Percentiles rank a stretch among this genome's conserved stretches.
Conservation (phyloP, 1,140 invertebrate species). For the Mercenaria mercenaria region DNA sequence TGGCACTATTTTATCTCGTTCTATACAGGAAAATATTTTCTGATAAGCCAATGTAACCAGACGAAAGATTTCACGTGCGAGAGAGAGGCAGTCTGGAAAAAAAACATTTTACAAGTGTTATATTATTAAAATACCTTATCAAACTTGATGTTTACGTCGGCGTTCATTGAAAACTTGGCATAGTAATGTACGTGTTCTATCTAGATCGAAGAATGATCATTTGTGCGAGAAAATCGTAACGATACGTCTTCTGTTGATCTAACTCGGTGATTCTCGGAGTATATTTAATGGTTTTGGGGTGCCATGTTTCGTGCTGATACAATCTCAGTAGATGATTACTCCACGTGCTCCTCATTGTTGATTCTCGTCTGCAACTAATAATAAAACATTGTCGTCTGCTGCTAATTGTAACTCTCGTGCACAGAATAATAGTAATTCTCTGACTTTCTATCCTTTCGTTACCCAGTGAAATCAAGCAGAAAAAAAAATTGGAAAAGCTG, state of each 20-base stretch:
- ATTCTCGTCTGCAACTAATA: constrained; percentile 18
- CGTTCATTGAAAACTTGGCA: constrained; percentile 36
- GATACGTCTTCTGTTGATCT: background rate
- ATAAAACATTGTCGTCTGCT: constrained; percentile 12
- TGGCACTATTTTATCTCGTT: constrained; percentile 17
- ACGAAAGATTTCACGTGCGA: background rate
- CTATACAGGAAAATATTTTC: constrained; percentile 32
- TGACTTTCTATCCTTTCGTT: background rate
- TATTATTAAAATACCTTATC: constrained; percentile 36
- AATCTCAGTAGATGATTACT: constrained; percentile 7
- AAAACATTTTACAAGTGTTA: constrained; percentile 24
- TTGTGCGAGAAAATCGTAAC: background rate
- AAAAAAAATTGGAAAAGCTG: background rate
- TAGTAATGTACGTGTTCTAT: background rate
- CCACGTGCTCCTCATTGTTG: constrained; percentile 15
- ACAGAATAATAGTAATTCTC: background rate
- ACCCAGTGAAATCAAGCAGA: constrained; percentile 19
- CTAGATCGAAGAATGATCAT: background rate
- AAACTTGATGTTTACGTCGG: constrained; percentile 23
- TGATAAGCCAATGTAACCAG: constrained; percentile 18
- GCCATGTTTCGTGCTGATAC: background rate
- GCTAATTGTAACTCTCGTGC: constrained; percentile 27
- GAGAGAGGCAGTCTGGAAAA: background rate
- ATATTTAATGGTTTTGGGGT: constrained; percentile 17
- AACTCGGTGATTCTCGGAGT: background rate